A percentile compares a stretch with the other conserved stretches of the same genome.
Evolutionary conservation across 1,140 invertebrate genomes (phyloP).

Genomic region (Megalonaias nervosa): DNA sequence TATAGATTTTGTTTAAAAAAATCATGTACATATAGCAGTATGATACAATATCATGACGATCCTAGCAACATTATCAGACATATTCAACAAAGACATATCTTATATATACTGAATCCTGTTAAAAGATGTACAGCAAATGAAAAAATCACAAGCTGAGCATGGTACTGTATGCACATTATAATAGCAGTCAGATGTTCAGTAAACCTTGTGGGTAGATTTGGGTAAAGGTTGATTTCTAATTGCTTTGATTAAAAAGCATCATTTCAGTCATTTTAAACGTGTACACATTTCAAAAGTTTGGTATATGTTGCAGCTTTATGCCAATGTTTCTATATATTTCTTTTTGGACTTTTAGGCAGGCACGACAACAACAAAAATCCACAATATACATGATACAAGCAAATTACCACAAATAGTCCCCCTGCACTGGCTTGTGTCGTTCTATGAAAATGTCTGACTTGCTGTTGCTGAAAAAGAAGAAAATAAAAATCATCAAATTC

Average conservation of each 20-base stretch:
- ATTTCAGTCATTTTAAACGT: not conserved
- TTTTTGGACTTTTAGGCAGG: not conserved
- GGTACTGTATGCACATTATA: too few species aligned
- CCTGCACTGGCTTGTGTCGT: slow-evolving; percentile 56
- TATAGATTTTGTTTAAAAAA: not conserved
- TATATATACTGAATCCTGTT: not conserved
- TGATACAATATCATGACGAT: not conserved
- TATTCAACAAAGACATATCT: not conserved
- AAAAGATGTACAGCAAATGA: too few species aligned
- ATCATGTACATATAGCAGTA: not conserved
- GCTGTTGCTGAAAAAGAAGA: slow-evolving; percentile 46
- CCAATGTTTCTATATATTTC: not conserved
- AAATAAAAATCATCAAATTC: not conserved
- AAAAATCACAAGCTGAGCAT: too few species aligned
- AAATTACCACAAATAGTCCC: slow-evolving; percentile 69
- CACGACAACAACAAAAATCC: not conserved
- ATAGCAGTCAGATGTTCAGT: too few species aligned
- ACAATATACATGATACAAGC: not conserved
- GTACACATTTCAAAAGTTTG: too few species aligned
- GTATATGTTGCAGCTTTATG: not conserved
- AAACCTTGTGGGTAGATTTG: too few species aligned
- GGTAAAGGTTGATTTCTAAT: too few species aligned
- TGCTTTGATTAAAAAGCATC: not conserved
- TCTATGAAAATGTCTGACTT: slow-evolving; percentile 50
- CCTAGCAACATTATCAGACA: too few species aligned